Evolutionary conservation across 2,113 vertebrate genomes (phyloP), one percentile per base, ranked within the genome.

Genomic region (Thryonomys swinderianus): DNA sequence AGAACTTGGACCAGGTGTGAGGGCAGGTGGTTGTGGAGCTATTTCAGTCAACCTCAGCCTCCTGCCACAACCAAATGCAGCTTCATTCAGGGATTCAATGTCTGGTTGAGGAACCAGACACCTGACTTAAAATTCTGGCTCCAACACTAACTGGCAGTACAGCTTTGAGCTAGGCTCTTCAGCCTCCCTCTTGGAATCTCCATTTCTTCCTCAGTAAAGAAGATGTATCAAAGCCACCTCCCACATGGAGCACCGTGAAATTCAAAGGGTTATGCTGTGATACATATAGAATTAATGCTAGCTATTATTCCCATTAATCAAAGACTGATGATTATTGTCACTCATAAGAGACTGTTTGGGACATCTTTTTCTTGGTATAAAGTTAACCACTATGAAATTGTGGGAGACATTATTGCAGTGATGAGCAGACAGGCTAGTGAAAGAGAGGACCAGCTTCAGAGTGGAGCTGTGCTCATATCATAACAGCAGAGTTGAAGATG

Each of bases 1-100:
- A 87, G 94, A 94, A 85, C 92, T 93, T 76, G 16, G 27, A 71
- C 95, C 95, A 95, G 94, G 95, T 95, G 95, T 88, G 87, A 85
- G 37, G 92, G 51, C n/a, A 95, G 95, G 93, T 96, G 95, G 88
- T 27, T 5, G n/a, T 4, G 59, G 76, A 69, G 42, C 57, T 76
- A 14, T 85, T 42, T 3, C 85, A 18, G 18, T 16, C 34, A 23
- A 51, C n/a, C 40, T 11, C 0, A 0, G 16, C 23, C 45, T 34
- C 84, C 45, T 32, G 66, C 59, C 37, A 51, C 17, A 18, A 76
- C 59, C 57, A 40, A 45, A 37, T 42, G 32, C n/a, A 48, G 21
- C 67, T 86, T 86, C 55, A 0, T 66, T 78, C 48, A 40, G 91
- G 67, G 37, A 32, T 61, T 90, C 71, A 93, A 87, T 86, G 80